phyloP scores from a whole-genome alignment of 2,113 vertebrate species.

The Malaclemys terrapin region DNA sequence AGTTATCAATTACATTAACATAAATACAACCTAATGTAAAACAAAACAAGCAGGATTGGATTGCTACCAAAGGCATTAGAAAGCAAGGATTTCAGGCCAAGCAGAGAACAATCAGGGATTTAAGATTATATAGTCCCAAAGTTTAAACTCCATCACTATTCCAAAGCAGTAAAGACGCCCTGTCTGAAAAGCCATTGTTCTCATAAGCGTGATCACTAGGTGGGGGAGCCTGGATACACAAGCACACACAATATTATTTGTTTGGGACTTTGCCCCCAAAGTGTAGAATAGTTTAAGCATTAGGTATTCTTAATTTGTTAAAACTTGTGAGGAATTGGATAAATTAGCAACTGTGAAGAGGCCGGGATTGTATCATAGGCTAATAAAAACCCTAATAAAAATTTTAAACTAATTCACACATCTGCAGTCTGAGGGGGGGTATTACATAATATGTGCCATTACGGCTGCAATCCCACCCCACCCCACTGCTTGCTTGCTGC shows the following conservation, averaged over 20 bases:
- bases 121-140: conserved; percentile 1
- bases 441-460: conserved; percentile 78
- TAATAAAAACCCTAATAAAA: conserved; percentile 84
- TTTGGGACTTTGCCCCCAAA: conserved; percentile 60
- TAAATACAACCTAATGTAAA: neutral
- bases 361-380: conserved; percentile 73
- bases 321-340: conserved; percentile 73
- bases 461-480: conserved; percentile 19
- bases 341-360: conserved; percentile 73
- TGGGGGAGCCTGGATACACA: conserved; percentile 36
- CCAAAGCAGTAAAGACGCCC: conserved; percentile 16
- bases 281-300: conserved; percentile 78
- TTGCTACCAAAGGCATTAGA: neutral
- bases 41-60: neutral
- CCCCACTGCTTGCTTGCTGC: neutral
- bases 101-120: conserved; percentile 30
- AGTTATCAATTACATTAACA: neutral
- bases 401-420: conserved; percentile 85
- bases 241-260: conserved; percentile 60
- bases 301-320: conserved; percentile 81
- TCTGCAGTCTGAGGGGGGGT: conserved; percentile 77
- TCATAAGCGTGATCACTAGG: conserved; percentile 15
- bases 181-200: neutral
- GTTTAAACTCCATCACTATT: neutral
- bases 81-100: conserved; percentile 13